These are phyloP conservation scores for Alcedo atthis DNA, from an alignment of 2,797 vertebrate species.

Conservation along the genomic window DNA sequence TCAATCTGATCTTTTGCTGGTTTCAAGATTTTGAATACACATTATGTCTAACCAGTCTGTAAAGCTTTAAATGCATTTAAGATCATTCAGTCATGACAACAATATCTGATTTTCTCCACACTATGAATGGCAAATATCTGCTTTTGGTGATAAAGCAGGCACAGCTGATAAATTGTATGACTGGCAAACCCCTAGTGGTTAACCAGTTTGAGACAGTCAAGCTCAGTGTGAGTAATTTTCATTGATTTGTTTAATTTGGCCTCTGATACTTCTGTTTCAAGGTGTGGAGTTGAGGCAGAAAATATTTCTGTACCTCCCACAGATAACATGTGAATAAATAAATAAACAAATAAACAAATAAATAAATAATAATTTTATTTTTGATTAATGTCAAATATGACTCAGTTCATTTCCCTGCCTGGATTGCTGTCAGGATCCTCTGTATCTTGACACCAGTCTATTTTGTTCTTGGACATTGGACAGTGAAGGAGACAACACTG, in stretches of 20 bases:
- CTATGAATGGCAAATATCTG: conserved; percentile 11
- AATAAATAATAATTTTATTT: neutral
- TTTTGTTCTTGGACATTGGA: neutral
- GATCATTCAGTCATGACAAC: conserved; percentile 1
- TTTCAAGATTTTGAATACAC: conserved; percentile 36
- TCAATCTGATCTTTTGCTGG: conserved; percentile 51
- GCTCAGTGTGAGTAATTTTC: neutral
- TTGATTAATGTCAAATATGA: neutral
- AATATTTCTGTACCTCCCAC: neutral
- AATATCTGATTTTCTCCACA: neutral
- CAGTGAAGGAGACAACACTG: neutral
- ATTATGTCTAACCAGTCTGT: neutral
- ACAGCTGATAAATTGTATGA: conserved; percentile 19
- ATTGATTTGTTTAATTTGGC: neutral
- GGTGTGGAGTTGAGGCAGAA: neutral
- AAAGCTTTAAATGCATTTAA: conserved; percentile 12
- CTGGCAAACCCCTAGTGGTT: neutral
- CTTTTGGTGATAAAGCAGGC: conserved; percentile 29
- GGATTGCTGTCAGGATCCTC: neutral
- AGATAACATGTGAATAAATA: neutral
- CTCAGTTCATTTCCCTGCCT: neutral
- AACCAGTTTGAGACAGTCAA: conserved; percentile 2
- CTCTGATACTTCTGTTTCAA: neutral
- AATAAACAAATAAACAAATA: neutral
- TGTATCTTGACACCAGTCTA: neutral